These are phyloP conservation scores for Yponomeuta evonymella DNA, from an alignment of 2,888 invertebrate genomes.

Conservation along the genomic window DNA sequence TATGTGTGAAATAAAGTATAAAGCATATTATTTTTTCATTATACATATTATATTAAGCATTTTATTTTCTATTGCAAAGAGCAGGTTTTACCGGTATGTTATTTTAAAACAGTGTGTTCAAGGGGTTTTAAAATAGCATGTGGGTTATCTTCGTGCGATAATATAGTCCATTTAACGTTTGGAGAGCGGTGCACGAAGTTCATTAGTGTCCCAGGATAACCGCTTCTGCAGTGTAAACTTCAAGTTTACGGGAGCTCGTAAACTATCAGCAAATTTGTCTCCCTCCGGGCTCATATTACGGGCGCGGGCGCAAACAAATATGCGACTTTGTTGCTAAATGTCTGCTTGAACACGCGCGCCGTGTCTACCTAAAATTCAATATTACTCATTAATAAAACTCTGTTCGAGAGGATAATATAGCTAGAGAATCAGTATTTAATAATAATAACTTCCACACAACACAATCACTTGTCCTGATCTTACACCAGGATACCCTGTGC, in stretches of 20 bases:
- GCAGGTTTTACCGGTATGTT: not conserved
- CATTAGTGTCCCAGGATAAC: slow-evolving; percentile 30
- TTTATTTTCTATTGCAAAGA: too few relatives aligned
- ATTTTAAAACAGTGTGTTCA: not conserved
- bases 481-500: too few relatives aligned
- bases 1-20: too few relatives aligned
- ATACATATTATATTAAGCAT: too few relatives aligned
- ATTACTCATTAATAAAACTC: not conserved
- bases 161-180: slow-evolving; percentile 21
- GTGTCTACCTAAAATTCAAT: not conserved
- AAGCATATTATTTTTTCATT: too few relatives aligned
- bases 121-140: not conserved
- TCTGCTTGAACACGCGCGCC: not conserved
- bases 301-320: slow-evolving; percentile 3
- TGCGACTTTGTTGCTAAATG: slow-evolving; percentile 11
- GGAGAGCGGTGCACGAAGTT: slow-evolving; percentile 26
- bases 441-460: too few relatives aligned
- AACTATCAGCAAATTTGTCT: slow-evolving; percentile 29
- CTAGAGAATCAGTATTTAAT: too few relatives aligned
- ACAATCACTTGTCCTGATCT: too few relatives aligned
- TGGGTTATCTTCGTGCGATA: not conserved
- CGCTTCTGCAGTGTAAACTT: slow-evolving; percentile 23
- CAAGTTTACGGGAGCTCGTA: slow-evolving; percentile 26
- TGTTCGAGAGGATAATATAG: not conserved
- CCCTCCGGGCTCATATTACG: slow-evolving; percentile 1